Base-by-base conservation (phyloP, 2,797 vertebrate genomes). In the Alectoris magna region DNA sequence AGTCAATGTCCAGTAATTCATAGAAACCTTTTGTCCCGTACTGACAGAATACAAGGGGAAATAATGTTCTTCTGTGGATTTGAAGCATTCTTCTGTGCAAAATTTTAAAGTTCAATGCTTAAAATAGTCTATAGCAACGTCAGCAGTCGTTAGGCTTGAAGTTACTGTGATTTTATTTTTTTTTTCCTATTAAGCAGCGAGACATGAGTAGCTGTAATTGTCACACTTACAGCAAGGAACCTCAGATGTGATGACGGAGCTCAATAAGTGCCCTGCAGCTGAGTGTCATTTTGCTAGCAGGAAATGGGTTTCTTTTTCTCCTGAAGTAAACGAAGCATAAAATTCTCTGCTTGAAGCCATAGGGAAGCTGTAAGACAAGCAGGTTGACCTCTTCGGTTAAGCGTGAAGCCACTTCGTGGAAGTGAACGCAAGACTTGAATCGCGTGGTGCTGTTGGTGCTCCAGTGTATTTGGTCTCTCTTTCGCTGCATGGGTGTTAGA, bases 401-500 rank as follows among this genome's bases (percentile, higher is more conserved):
- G 31, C 53, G 31, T 46, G 6, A 72, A 94, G 46, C 63, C 56
- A 49, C 53, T 70, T 68, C 4, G 7, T 48, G 24, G 11, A 53
- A 89, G 31, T 12, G 3, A 87, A 24, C 34, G 4, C 31, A 56
- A 21, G 31, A 56, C 17, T 63, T 77, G 1, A 16, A 4, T 64
- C 16, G 5, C 0, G 0, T 51, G 73, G 29, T 80, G 74, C 55
- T 87, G 43, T 31, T 5, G 14, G 19, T 44, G 12, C 77, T 67
- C 16, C 72, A 18, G 26, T 64, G 31, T 68, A 6, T n/a, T 24
- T 21, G 1, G 11, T 93, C 67, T 17, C 34, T 55, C 39, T 69
- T 41, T 48, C 39, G 2, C 27, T 67, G 58, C 62, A 41, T 18
- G 3, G 34, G 26, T 0, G 0, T 12, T 23, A 9, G 12, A 36